Base-by-base conservation (phyloP, 2,888 invertebrate genomes). In the Penaeus monodon region DNA sequence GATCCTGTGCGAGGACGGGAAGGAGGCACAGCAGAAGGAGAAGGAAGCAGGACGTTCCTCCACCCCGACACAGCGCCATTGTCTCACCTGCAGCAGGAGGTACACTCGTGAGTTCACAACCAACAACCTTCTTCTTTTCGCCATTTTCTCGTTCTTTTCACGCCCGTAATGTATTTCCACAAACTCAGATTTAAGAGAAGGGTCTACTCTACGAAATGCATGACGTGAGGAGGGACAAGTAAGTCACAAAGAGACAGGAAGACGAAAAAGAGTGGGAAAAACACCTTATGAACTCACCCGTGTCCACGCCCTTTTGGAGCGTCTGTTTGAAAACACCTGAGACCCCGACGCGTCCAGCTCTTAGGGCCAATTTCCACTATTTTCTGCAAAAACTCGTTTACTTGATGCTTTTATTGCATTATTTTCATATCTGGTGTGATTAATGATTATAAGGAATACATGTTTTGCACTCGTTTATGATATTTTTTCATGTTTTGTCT, bases 1-100 rank as follows among this genome's bases (percentile, higher is more conserved):
- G 63, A 66, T 87, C 84, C 66, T 87, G 87, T 44, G 78, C 17
- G 10, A 29, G 2, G 66, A 27, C 22, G 33, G 70, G 81, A 14
- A 70, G 14, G 10, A 66, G 24, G 44, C 29, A 38, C n/a, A 80
- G n/a, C 17, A 27, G n/a, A 29, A 80, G 29, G 63, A 80, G n/a
- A 49, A 77, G 27, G 57, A 77, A n/a, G 57, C 27, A 27, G 77
- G 27, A n/a, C n/a, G 44, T 77, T 17, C 38, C 33, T 38, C 44
- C 77, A 24, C 77, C 44, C 24, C 49, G 44, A 20, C 49, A 24
- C 24, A 57, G 27, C 33, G n/a, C 22, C 49, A 77, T 20, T 44
- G 17, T 22, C 22, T 57, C 49, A 27, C 27, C 49, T 38, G 8
- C 17, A 77, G 44, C 27, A 77, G 22, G 49, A 20, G 27, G 44